Conservation (phyloP, 2,113 vertebrate species). For the Ovibos moschatus region DNA sequence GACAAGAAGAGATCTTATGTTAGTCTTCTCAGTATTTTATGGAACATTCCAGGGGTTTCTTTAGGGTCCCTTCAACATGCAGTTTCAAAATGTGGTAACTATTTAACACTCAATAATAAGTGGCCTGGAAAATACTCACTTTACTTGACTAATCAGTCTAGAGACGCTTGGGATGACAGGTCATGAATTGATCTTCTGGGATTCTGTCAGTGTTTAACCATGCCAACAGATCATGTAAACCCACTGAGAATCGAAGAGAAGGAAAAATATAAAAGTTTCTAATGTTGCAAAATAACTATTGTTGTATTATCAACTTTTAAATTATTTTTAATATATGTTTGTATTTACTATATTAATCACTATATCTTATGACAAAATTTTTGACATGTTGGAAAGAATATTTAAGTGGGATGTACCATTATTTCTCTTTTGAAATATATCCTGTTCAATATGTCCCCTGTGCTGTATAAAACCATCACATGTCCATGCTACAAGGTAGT, state of each 20-base stretch:
- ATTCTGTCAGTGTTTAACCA: neutral
- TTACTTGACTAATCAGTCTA: neutral
- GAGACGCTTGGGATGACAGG: neutral
- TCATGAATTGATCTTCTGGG: neutral
- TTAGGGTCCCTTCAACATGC: neutral
- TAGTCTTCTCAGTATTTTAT: neutral
- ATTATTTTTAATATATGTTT: neutral
- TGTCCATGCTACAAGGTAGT: neutral
- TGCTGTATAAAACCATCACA: neutral
- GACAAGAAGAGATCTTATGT: neutral
- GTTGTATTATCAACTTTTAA: neutral
- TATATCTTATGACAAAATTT: neutral
- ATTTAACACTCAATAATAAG: neutral
- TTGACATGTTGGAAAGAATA: neutral
- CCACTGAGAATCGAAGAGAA: neutral
- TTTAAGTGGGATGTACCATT: neutral
- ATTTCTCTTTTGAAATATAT: neutral
- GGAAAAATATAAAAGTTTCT: neutral
- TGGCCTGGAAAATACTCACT: neutral
- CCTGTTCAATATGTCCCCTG: neutral
- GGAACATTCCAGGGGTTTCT: neutral
- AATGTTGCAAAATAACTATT: neutral
- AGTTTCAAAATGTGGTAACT: neutral
- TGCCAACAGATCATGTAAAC: neutral
- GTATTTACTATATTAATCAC: neutral